A percentile compares a stretch with the other conserved stretches of the same genome.
Conservation (phyloP, 2,113 vertebrate species). For the Parotia lawesii region DNA sequence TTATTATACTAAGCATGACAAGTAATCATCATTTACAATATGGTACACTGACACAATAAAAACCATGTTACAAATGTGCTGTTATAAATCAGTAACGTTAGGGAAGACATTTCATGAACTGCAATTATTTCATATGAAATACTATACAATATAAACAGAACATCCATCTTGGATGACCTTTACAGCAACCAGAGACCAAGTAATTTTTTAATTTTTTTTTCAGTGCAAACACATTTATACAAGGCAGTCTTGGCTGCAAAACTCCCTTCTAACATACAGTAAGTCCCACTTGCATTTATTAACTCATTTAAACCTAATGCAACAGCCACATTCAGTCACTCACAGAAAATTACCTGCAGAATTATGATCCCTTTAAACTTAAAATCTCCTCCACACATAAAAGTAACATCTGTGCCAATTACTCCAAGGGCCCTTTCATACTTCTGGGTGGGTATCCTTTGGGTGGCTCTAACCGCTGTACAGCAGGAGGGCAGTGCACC, state of each 20-base stretch:
- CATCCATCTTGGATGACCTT: conserved; percentile 89
- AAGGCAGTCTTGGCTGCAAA: conserved; percentile 90
- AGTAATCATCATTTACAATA: conserved; percentile 98
- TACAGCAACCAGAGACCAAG: conserved; percentile 90
- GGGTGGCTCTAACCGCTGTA: conserved; percentile 12
- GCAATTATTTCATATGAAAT: conserved; percentile 94
- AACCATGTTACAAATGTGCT: conserved; percentile 95
- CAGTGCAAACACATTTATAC: conserved; percentile 94
- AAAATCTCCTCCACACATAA: conserved; percentile 69
- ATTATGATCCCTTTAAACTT: conserved; percentile 73
- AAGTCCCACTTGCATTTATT: conserved; percentile 82
- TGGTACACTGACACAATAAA: conserved; percentile 94
- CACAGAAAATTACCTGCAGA: conserved; percentile 79
- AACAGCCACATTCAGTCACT: conserved; percentile 82
- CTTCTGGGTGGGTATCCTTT: conserved; percentile 50
- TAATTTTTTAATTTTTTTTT: conserved; percentile 76
- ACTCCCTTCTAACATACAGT: conserved; percentile 83
- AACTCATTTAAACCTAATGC: conserved; percentile 79
- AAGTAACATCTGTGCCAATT: conserved; percentile 66
- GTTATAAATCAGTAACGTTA: conserved; percentile 93
- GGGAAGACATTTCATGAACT: conserved; percentile 99
- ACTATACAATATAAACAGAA: conserved; percentile 94
- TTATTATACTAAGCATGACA: conserved; percentile 97
- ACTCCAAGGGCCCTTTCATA: conserved; percentile 69
- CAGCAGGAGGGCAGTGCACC: neutral